phyloP scores from a whole-genome alignment of 1,140 invertebrate genomes.

The Stegodyphus mimosarum region DNA sequence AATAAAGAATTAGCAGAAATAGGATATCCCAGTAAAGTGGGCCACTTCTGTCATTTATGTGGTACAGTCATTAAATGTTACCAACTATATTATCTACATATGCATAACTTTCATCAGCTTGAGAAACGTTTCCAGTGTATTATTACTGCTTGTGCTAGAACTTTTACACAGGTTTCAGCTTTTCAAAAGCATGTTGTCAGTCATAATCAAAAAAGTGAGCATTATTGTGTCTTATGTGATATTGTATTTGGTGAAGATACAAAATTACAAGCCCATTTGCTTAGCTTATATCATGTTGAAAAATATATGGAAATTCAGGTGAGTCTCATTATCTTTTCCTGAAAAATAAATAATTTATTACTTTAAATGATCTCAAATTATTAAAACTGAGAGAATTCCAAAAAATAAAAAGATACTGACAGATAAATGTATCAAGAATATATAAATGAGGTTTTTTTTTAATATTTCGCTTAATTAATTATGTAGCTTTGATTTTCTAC shows the following conservation, averaged over 20 bases:
- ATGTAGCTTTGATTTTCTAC: no score
- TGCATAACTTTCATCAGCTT: slow-evolving; percentile 64
- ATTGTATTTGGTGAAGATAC: slow-evolving; percentile 63
- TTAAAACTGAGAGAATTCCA: no score
- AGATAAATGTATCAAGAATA: no score
- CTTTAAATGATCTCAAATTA: no score
- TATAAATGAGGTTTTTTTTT: no score
- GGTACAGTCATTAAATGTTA: slow-evolving; percentile 65
- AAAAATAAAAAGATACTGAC: no score
- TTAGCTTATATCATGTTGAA: slow-evolving; percentile 64
- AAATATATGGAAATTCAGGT: slow-evolving; percentile 64
- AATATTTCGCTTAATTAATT: no score
- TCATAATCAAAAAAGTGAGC: slow-evolving; percentile 62
- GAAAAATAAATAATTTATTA: no score
- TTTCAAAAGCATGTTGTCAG: slow-evolving; percentile 59
- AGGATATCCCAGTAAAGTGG: slow-evolving; percentile 63
- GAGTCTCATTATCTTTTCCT: background rate
- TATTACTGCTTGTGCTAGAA: slow-evolving; percentile 62
- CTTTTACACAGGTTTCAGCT: slow-evolving; percentile 59
- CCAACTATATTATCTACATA: slow-evolving; percentile 64
- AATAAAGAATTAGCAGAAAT: slow-evolving; percentile 62
- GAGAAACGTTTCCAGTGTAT: slow-evolving; percentile 64
- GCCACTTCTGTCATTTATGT: slow-evolving; percentile 65
- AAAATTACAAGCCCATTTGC: slow-evolving; percentile 63
- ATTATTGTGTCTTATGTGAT: slow-evolving; percentile 63